Base-by-base conservation (phyloP, 2,113 vertebrate species). In the Onychorhynchus coronatus region DNA sequence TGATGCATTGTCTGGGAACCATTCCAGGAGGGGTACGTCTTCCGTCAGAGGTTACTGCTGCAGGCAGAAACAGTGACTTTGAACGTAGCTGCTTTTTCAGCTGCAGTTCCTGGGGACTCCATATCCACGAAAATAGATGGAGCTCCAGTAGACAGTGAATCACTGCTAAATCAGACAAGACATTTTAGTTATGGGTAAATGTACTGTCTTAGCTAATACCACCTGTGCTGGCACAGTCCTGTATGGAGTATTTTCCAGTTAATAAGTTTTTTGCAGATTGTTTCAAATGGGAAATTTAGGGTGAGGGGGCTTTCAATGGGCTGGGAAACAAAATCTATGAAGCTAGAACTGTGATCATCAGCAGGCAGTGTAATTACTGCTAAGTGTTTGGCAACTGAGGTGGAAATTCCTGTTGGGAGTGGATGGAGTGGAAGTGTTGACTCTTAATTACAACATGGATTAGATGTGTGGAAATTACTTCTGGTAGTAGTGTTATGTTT, bases 11-110 rank as follows among this genome's bases (percentile, higher is more conserved):
- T 47, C 16, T 85, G 39, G 18, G 20, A 58, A 3, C 11, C 6
- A 1, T n/a, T 75, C 33, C 25, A 73, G 44, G 58, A 55, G 16
- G 37, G 8, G 2, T 4, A 0, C 8, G 2, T 7, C 24, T 67
- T 47, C 9, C n/a, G 9, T 41, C 5, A 3, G 31, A 49, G 44
- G 33, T 78, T 78, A 31, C 44, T 87, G 24, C 49, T 76, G 33
- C 27, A 41, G 30, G 15, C 20, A 49, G 62, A 62, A 88, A 19
- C 2, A 1, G 5, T 27, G 52, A 6, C 21, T 63, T 46, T 1
- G 0, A 17, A 7, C 6, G 27, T 20, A n/a, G 28, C 19, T 67
- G 24, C 2, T 52, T 2, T 42, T 44, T 24, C 52, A 22, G 0
- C 59, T 67, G 12, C 2, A 7, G 9, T 50, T 83, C 27, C 23